These are phyloP conservation scores for Sycophaga agraensis DNA, from an alignment of 1,140 invertebrate species.

Conservation along the genomic window DNA sequence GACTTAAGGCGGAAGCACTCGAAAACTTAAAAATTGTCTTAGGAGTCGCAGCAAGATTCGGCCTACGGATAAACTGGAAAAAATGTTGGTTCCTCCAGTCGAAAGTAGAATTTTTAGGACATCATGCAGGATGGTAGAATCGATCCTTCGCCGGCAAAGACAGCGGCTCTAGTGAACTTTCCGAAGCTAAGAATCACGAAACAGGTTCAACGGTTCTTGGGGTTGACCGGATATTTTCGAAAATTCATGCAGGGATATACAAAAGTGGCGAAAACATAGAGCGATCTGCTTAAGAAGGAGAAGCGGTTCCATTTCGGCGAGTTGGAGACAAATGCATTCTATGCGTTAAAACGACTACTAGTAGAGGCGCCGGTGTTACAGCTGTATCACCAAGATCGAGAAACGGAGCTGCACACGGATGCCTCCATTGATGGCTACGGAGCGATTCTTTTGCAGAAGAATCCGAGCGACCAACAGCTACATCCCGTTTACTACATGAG, in stretches of 20 bases:
- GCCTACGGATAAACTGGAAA: no score
- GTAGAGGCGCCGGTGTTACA: constrained; percentile 41
- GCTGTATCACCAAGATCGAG: constrained; percentile 38
- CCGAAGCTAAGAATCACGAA: constrained; percentile 12
- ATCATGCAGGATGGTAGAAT: constrained; percentile 18
- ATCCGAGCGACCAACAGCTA: no score
- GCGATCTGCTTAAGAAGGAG: constrained; percentile 22
- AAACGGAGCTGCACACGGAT: no score
- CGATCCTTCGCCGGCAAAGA: constrained; percentile 3
- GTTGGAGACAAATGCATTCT: constrained; percentile 27
- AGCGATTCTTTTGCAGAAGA: constrained; percentile 38
- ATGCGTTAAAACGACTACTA: constrained; percentile 24
- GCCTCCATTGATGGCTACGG: no score
- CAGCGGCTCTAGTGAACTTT: constrained; percentile 12
- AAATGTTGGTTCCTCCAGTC: no score
- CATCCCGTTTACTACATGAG: constrained; percentile 6
- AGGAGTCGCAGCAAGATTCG: no score
- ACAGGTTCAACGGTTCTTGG: constrained; percentile 24
- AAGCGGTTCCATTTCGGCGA: constrained; percentile 16
- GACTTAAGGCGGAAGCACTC: no score
- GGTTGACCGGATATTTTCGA: constrained; percentile 15
- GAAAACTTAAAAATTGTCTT: no score
- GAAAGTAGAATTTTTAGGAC: constrained; percentile 21
- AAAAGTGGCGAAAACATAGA: constrained; percentile 18
- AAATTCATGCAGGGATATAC: constrained; percentile 21